Evolutionary conservation across 2,888 invertebrate species (phyloP).

Genomic region (Pyrrhosoma nymphula): DNA sequence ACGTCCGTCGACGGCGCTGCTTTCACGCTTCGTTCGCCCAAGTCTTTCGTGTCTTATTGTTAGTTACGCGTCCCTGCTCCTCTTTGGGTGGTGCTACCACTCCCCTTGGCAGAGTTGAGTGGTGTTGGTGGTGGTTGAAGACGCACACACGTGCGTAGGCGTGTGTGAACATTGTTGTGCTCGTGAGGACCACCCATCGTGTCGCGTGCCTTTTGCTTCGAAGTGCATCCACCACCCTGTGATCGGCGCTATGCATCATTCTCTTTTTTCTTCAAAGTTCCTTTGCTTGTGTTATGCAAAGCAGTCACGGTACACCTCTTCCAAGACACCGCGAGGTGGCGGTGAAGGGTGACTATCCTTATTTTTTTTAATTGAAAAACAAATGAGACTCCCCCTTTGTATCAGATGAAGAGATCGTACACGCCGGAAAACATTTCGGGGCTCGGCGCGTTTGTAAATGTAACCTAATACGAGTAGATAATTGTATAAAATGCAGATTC

Average conservation of each 20-base stretch:
- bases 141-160: too few relatives aligned
- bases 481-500: too few relatives aligned
- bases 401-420: background rate
- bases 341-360: background rate
- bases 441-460: too few relatives aligned
- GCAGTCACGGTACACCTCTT: background rate
- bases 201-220: background rate
- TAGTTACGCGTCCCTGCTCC: background rate
- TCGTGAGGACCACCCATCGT: background rate
- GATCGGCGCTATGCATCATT: background rate
- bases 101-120: too few relatives aligned
- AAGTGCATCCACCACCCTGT: too few relatives aligned
- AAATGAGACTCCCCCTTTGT: background rate
- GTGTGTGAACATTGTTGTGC: too few relatives aligned
- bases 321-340: background rate
- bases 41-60: background rate
- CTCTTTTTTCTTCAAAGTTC: background rate
- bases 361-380: background rate
- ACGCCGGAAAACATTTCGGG: background rate
- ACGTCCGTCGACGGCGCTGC: background rate
- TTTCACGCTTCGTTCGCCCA: conserved; percentile 9
- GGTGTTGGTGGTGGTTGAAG: too few relatives aligned
- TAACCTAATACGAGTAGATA: too few relatives aligned
- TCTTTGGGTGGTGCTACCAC: background rate
- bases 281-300: background rate